Percentiles rank a stretch among this genome's conserved stretches.
Evolutionary conservation across 1,140 invertebrate species (phyloP).

Genomic region (Orussus abietinus): DNA sequence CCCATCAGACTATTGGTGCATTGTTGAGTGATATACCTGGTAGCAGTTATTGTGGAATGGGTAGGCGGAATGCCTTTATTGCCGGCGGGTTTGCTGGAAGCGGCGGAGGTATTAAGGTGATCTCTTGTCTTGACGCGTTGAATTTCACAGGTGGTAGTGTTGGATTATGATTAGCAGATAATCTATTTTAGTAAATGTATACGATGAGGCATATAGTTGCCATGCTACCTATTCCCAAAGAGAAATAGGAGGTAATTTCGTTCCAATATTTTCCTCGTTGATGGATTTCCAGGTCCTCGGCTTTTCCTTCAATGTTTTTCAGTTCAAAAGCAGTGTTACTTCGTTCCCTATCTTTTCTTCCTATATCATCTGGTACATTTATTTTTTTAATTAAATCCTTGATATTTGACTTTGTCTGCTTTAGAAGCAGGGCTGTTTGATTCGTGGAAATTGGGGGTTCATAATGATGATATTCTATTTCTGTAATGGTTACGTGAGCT

Average conservation of each 20-base stretch:
- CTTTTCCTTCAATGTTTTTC: neutral
- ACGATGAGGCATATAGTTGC: neutral
- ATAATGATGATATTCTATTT: neutral
- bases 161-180: neutral
- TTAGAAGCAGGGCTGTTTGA: neutral
- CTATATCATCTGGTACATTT: neutral
- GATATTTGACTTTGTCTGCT: neutral
- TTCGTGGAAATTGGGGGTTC: neutral
- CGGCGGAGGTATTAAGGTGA: neutral
- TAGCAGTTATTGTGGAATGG: neutral
- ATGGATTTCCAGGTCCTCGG: neutral
- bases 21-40: neutral
- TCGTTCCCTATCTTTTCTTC: neutral
- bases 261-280: neutral
- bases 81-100: neutral
- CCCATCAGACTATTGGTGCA: neutral
- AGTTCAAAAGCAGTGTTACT: neutral
- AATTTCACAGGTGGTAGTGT: neutral
- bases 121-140: neutral
- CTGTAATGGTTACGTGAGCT: neutral
- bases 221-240: neutral
- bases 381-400: neutral
- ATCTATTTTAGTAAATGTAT: neutral
- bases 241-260: neutral
- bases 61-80: neutral